Evolutionary conservation across 2,888 invertebrate species (phyloP).

Genomic region (Sminthurinus aureus): DNA sequence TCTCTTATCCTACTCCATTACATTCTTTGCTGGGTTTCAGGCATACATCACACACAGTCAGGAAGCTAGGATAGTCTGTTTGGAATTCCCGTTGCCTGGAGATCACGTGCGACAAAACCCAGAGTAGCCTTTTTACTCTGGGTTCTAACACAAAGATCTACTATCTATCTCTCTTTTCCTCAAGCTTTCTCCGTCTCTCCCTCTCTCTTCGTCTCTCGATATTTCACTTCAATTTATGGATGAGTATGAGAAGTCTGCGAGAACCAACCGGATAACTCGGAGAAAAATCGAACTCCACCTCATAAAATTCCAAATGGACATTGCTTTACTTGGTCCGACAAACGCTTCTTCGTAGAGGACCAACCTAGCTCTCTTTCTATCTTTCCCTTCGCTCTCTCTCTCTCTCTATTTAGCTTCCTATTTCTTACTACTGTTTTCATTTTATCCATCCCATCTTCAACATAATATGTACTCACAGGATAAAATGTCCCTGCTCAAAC

Average conservation of each 20-base stretch:
- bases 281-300: slow-evolving; percentile 48
- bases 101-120: slow-evolving; percentile 43
- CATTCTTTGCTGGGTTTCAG: slow-evolving; percentile 6
- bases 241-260: slow-evolving; percentile 32
- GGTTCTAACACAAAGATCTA: slow-evolving; percentile 30
- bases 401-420: not conserved
- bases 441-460: not conserved
- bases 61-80: slow-evolving; percentile 42
- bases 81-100: slow-evolving; percentile 47
- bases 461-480: not conserved
- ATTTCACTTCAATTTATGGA: slow-evolving; percentile 23
- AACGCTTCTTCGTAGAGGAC: slow-evolving; percentile 1
- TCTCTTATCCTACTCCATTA: slow-evolving; percentile 22
- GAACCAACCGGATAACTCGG: slow-evolving; percentile 47
- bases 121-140: slow-evolving; percentile 28
- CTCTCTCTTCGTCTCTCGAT: not conserved
- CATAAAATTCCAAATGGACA: slow-evolving; percentile 45
- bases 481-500: not conserved
- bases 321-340: slow-evolving; percentile 30
- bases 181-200: not conserved
- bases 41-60: slow-evolving; percentile 36
- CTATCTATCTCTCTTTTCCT: slow-evolving; percentile 8
- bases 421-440: no score
- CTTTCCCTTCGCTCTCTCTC: not conserved
- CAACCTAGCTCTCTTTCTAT: not conserved